Percentiles rank a stretch among this genome's conserved stretches.
phyloP scores from a whole-genome alignment of 2,113 vertebrate genomes.

The Erpornis zantholeuca region DNA sequence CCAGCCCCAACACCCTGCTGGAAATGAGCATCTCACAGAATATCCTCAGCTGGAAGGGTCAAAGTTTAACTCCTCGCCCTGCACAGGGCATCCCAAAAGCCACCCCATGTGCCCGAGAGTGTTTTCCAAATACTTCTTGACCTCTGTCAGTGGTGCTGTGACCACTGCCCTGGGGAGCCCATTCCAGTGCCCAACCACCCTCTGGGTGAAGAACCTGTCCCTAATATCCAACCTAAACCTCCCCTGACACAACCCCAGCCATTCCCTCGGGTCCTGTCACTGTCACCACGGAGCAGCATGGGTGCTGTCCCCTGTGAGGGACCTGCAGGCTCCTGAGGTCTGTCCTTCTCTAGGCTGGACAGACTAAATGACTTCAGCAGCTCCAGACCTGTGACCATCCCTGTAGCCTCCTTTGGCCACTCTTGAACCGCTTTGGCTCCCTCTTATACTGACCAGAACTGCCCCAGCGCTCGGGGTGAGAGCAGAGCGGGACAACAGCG shows the following conservation, averaged over 20 bases:
- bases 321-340: not conserved
- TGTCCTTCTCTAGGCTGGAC: not conserved
- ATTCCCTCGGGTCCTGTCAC: not conserved
- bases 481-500: rapidly evolving
- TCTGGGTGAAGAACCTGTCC: not conserved
- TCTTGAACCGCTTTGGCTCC: not conserved
- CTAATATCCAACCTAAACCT: rapidly evolving
- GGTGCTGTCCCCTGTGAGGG: not conserved
- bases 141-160: not conserved
- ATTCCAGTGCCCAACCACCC: not conserved
- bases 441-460: rapidly evolving
- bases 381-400: not conserved
- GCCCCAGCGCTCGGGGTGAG: not conserved
- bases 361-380: not conserved
- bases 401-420: rapidly evolving
- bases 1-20: rapidly evolving
- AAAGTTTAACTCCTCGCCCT: not conserved
- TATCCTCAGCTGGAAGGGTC: not conserved
- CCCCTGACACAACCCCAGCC: not conserved
- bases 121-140: too few relatives aligned
- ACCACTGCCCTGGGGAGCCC: not conserved
- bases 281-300: rapidly evolving
- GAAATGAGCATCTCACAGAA: not conserved
- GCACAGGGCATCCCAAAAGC: not conserved
- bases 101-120: rapidly evolving